phyloP scores from a whole-genome alignment of 2,113 vertebrate species.

The Nesoenas mayeri region DNA sequence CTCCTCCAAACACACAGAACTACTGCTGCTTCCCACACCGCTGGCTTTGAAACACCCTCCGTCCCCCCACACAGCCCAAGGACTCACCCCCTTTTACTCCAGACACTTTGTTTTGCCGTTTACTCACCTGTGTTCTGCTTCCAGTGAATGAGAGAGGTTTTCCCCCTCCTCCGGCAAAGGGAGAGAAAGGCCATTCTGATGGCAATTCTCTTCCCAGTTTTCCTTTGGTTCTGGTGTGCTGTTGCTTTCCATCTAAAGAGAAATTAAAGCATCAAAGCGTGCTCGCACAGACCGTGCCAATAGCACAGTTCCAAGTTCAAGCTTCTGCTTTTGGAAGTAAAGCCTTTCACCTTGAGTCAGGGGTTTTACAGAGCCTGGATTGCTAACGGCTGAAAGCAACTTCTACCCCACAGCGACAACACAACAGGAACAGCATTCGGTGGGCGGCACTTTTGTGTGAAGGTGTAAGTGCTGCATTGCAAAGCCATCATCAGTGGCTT shows the following conservation, averaged over 20 bases:
- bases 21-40: neutral
- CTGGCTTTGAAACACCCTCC: neutral
- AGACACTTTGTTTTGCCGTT: neutral
- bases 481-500: neutral
- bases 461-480: neutral
- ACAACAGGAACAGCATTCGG: rapidly evolving
- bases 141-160: constrained; percentile 93
- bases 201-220: constrained; percentile 87
- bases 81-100: neutral
- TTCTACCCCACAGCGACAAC: neutral
- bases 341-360: neutral
- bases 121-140: constrained; percentile 94
- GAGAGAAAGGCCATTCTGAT: constrained; percentile 92
- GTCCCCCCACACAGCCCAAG: neutral
- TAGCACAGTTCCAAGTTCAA: neutral
- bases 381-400: neutral
- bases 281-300: neutral
- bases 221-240: constrained; percentile 93
- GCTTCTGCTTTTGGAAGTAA: neutral
- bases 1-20: neutral
- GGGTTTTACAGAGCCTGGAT: neutral
- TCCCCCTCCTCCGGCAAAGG: constrained; percentile 89
- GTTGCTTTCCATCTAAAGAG: constrained; percentile 74
- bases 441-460: neutral
- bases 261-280: neutral